Conservation (phyloP, 2,797 vertebrate genomes). For the Dromococcyx pavoninus region DNA sequence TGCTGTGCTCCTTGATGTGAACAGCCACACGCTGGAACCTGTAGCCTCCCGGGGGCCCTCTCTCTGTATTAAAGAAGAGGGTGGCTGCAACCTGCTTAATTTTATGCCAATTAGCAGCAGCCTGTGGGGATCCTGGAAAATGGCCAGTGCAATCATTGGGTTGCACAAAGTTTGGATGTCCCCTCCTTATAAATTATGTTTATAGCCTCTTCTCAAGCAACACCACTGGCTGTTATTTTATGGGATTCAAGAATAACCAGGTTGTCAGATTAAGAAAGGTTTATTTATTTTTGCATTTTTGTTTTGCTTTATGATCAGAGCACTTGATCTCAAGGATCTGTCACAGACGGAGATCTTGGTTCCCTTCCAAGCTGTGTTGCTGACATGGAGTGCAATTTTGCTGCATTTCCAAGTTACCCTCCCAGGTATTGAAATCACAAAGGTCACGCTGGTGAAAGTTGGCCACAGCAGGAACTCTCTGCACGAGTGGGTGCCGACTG, state of each 20-base stretch:
- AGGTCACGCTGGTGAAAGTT: background rate
- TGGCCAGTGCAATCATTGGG: background rate
- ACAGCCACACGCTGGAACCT: slow-evolving; percentile 25
- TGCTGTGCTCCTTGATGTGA: background rate
- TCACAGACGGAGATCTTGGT: background rate
- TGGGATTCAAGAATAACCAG: slow-evolving; percentile 48
- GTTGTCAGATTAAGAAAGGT: slow-evolving; percentile 10
- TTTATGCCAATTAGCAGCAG: slow-evolving; percentile 50
- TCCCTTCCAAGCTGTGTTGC: background rate
- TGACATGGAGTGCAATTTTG: background rate
- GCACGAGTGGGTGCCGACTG: background rate
- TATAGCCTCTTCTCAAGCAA: slow-evolving; percentile 26
- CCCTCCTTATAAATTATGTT: slow-evolving; percentile 28
- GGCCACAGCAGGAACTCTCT: background rate
- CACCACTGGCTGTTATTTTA: slow-evolving; percentile 22
- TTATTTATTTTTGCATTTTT: slow-evolving; percentile 23
- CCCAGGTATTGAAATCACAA: background rate
- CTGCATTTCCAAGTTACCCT: background rate
- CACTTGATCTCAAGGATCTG: background rate
- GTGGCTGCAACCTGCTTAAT: slow-evolving; percentile 41
- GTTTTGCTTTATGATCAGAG: background rate
- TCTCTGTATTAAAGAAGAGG: slow-evolving; percentile 33
- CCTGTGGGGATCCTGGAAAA: slow-evolving; percentile 19
- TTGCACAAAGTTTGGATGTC: slow-evolving; percentile 42
- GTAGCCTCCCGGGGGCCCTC: background rate